phyloP scores from a whole-genome alignment of 2,888 invertebrate species.

The Drosophila austrosaltans region DNA sequence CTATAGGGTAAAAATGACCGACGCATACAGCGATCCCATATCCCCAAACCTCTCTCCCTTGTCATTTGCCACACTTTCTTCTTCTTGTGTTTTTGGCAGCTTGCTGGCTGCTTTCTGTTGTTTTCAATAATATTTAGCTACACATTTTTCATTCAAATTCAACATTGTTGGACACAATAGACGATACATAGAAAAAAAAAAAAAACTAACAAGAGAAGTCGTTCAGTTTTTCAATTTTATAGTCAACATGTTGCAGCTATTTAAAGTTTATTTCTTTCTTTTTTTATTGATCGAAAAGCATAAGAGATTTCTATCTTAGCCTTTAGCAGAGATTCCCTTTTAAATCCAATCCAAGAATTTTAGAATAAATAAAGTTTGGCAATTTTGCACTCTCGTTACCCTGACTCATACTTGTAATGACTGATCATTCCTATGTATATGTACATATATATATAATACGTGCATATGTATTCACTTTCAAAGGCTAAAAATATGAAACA shows the following conservation, averaged over 20 bases:
- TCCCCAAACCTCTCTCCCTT: slow-evolving; percentile 5
- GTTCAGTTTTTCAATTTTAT: slow-evolving; percentile 25
- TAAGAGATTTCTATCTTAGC: background rate
- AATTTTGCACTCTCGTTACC: background rate
- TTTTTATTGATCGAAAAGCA: background rate
- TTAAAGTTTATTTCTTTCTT: slow-evolving; percentile 2
- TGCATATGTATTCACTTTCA: background rate
- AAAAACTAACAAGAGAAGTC: background rate
- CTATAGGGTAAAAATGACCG: slow-evolving; percentile 35
- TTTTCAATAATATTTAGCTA: slow-evolving; percentile 65
- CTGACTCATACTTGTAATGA: background rate
- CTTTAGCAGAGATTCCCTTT: background rate
- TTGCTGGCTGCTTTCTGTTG: slow-evolving; percentile 51
- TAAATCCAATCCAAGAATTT: background rate
- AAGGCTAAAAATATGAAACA: background rate
- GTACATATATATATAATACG: background rate
- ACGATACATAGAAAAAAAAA: background rate
- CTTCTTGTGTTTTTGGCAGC: slow-evolving; percentile 34
- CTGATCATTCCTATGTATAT: background rate
- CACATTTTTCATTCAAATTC: slow-evolving; percentile 57
- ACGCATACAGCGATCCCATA: slow-evolving; percentile 35
- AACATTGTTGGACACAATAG: slow-evolving; percentile 45
- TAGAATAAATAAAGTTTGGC: background rate
- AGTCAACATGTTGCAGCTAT: slow-evolving; percentile 13
- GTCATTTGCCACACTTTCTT: slow-evolving; percentile 14